Evolutionary conservation across 1,140 invertebrate species (phyloP).

Genomic region (Papilio xuthus): DNA sequence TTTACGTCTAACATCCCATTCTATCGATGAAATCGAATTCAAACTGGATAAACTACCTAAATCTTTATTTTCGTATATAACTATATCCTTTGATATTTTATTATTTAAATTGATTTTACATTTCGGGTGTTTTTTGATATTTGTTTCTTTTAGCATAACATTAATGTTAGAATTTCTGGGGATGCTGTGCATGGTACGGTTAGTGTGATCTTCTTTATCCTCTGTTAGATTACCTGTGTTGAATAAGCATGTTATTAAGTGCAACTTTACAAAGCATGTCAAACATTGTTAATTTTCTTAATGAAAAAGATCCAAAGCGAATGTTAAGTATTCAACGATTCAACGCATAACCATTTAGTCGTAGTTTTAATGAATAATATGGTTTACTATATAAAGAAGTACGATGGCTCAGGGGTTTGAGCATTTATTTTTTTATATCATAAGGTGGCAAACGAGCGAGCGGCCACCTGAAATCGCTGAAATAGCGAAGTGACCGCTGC

Average conservation of each 20-base stretch:
- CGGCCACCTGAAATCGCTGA: too few relatives aligned
- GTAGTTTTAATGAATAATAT: too few relatives aligned
- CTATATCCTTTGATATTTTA: slow-evolving; percentile 46
- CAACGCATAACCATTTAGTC: too few relatives aligned
- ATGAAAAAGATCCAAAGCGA: background rate
- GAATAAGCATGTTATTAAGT: slow-evolving; percentile 21
- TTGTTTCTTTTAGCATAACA: slow-evolving; percentile 54
- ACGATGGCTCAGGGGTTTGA: too few relatives aligned
- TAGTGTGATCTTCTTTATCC: slow-evolving; percentile 54
- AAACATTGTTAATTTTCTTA: too few relatives aligned
- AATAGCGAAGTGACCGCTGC: too few relatives aligned
- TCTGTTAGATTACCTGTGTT: slow-evolving; percentile 48
- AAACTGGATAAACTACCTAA: slow-evolving; percentile 64
- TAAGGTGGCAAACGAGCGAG: too few relatives aligned
- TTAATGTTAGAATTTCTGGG: slow-evolving; percentile 57
- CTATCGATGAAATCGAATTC: slow-evolving; percentile 65
- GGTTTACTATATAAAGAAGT: too few relatives aligned
- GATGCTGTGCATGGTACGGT: slow-evolving; percentile 60
- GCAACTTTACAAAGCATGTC: too few relatives aligned
- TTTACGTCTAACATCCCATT: slow-evolving; percentile 62
- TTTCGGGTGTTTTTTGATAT: slow-evolving; percentile 54
- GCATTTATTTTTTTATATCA: too few relatives aligned
- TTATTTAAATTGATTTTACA: slow-evolving; percentile 62
- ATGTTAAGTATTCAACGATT: too few relatives aligned
- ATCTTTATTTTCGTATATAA: slow-evolving; percentile 47